A percentile compares a stretch with the other conserved stretches of the same genome.
Conservation (phyloP, 2,888 invertebrate genomes). For the Terebella lapidaria region DNA sequence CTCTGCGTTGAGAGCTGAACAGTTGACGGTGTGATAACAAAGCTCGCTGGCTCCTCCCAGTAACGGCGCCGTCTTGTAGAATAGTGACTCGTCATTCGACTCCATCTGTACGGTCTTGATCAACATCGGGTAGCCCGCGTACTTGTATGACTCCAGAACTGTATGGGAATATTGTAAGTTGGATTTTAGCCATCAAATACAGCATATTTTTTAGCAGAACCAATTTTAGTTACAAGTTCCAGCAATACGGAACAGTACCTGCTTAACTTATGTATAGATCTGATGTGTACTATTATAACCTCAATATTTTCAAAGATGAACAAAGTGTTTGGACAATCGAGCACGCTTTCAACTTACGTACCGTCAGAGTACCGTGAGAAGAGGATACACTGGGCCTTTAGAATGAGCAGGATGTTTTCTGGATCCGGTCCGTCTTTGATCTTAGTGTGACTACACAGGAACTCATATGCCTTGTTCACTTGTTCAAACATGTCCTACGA, state of each 20-base stretch:
- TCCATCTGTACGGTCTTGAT: constrained; percentile 92
- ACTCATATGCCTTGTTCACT: constrained; percentile 97
- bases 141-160: constrained; percentile 85
- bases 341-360: too few species aligned
- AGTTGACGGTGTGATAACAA: constrained; percentile 91
- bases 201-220: too few species aligned
- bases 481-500: constrained; percentile 85
- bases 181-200: too few species aligned
- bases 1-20: constrained; percentile 95
- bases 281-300: too few species aligned
- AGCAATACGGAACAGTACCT: too few species aligned
- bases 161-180: constrained; percentile 8
- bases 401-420: constrained; percentile 66
- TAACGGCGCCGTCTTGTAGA: constrained; percentile 74
- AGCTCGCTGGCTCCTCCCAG: constrained; percentile 77
- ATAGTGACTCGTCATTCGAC: constrained; percentile 85
- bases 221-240: too few species aligned
- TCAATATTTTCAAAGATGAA: too few species aligned
- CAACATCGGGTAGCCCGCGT: constrained; percentile 96
- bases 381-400: constrained; percentile 89
- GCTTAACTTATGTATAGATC: too few species aligned
- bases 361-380: constrained; percentile 85
- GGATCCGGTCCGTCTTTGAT: constrained; percentile 76
- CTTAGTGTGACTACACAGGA: constrained; percentile 76
- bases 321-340: too few species aligned